Base-by-base conservation (phyloP, 2,888 invertebrate species). In the Cheiracanthium punctorium region DNA sequence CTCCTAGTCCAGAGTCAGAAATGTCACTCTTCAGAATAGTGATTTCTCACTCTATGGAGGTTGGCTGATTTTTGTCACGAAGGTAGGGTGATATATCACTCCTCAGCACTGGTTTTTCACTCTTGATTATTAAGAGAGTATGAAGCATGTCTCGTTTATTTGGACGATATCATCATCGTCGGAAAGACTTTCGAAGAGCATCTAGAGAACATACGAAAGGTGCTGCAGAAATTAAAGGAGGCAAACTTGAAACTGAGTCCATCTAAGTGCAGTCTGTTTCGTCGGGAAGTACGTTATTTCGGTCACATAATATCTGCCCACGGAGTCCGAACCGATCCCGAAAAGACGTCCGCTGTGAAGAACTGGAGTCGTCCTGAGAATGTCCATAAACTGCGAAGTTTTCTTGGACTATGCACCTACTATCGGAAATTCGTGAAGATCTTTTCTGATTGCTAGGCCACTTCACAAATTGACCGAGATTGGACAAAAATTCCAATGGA, bases 81-180 rank as follows among this genome's bases (percentile, higher is more conserved):
- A n/a, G n/a, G n/a, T n/a, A n/a, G n/a, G n/a, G n/a, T n/a, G n/a
- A n/a, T n/a, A n/a, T n/a, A n/a, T n/a, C n/a, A n/a, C n/a, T n/a
- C n/a, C n/a, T n/a, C n/a, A n/a, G n/a, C n/a, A n/a, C n/a, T n/a
- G n/a, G n/a, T n/a, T n/a, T n/a, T n/a, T n/a, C n/a, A n/a, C n/a
- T n/a, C n/a, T n/a, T n/a, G n/a, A n/a, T n/a, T n/a, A n/a, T n/a
- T n/a, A n/a, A n/a, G n/a, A n/a, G n/a, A n/a, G n/a, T 48, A 48
- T 48, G 43, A 48, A 17, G 43, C 17, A 12, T 48, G 43, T 48
- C 43, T 48, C 10, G 43, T 48, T 2, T 48, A 48, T 17, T 17
- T 48, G 43, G 43, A 48, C 30, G 65, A 14, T 71, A 67, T 29
- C 14, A 77, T 64, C 17, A 80, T 67, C 17, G 71, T 37, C 12